Evolutionary conservation across 2,113 vertebrate species (phyloP).

Genomic region (Elgaria multicarinata): DNA sequence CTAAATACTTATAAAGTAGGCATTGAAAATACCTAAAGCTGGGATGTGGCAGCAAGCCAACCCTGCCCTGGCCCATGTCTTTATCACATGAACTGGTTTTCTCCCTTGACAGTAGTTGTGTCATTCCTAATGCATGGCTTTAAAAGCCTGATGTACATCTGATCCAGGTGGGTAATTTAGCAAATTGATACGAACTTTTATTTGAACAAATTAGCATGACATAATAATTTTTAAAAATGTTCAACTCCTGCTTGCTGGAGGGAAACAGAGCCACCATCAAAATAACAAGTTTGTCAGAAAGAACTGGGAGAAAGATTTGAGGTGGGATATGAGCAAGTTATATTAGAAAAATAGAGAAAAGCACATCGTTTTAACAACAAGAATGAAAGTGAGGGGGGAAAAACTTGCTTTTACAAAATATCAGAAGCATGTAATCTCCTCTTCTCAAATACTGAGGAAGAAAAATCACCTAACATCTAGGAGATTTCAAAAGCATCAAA

Average conservation of each 20-base stretch:
- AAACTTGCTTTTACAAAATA: background rate
- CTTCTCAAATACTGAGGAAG: background rate
- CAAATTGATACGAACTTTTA: slow-evolving; percentile 13
- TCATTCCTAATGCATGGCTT: background rate
- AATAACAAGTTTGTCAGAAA: background rate
- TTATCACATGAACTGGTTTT: background rate
- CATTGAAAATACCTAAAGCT: too few relatives aligned
- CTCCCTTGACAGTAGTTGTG: background rate
- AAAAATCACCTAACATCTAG: background rate
- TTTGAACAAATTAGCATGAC: slow-evolving; percentile 3
- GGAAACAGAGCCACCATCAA: background rate
- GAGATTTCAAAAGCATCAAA: background rate
- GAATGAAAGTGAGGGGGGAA: background rate
- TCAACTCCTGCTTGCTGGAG: background rate
- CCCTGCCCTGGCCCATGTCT: background rate
- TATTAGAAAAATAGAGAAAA: background rate
- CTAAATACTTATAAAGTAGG: too few relatives aligned
- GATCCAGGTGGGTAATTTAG: slow-evolving; percentile 25
- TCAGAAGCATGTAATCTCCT: background rate
- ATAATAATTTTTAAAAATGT: background rate
- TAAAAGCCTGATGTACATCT: background rate
- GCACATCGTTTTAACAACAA: background rate
- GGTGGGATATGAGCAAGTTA: background rate
- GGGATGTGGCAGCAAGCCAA: too few relatives aligned
- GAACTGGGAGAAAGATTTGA: background rate